Conservation (phyloP, 92 coral and sea anemone species). For the Micromussa lordhowensis region DNA sequence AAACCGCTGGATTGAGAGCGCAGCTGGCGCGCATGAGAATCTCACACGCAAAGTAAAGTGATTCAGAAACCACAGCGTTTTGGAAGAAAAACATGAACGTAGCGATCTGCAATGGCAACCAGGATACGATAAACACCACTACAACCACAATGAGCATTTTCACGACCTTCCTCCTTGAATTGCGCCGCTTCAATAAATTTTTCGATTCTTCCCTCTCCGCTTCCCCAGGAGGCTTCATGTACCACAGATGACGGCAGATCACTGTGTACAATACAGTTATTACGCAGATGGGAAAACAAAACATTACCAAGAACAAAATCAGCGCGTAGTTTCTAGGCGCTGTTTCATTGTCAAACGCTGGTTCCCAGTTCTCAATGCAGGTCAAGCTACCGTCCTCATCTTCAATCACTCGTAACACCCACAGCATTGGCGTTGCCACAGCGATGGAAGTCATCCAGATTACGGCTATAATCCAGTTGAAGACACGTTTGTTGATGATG, state of each 20-base stretch:
- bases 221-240: constrained; percentile 84
- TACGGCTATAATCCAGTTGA: constrained; percentile 50
- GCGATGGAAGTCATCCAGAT: constrained; percentile 80
- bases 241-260: constrained; percentile 82
- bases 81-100: constrained; percentile 55
- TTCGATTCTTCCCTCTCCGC: constrained; percentile 36
- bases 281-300: constrained; percentile 80
- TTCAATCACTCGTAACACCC: constrained; percentile 55
- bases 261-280: constrained; percentile 80
- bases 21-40: constrained; percentile 82
- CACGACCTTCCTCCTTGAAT: constrained; percentile 75
- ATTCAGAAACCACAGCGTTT: constrained; percentile 1
- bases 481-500: constrained; percentile 76
- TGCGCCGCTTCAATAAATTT: constrained; percentile 46
- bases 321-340: constrained; percentile 70
- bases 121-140: constrained; percentile 68
- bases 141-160: constrained; percentile 85
- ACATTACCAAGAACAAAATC: constrained; percentile 75
- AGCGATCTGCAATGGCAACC: constrained; percentile 78
- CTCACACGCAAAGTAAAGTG: constrained; percentile 49
- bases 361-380: constrained; percentile 85
- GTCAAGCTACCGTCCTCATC: background rate
- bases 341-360: constrained; percentile 57
- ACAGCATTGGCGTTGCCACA: constrained; percentile 81
- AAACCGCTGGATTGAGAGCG: constrained; percentile 76